Base-by-base conservation (phyloP, 2,113 vertebrate genomes). In the Nothocercus nigrocapillus region DNA sequence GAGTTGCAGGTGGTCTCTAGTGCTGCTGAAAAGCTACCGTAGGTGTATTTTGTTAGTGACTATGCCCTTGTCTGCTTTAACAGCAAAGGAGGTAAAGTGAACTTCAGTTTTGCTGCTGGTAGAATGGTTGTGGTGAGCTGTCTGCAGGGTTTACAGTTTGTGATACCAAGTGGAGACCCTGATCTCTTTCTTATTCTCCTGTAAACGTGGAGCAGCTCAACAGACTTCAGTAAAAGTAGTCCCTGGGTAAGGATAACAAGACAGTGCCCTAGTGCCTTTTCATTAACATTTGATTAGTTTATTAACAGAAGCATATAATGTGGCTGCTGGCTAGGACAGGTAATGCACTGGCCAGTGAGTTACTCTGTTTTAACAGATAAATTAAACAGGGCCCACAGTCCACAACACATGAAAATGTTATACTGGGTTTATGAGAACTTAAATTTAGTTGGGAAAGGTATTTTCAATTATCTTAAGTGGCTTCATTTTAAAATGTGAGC, bases 351-450 rank as follows among this genome's bases (percentile, higher is more conserved):
- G 0, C 27, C 27, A 44, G 25, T 2, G 34, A 85, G 44, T n/a
- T 77, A 54, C 30, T 74, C 51, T 34, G 15, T 21, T 88, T 49
- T 45, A 62, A 58, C 32, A 27, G 54, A 25, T 16, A 30, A 13
- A 24, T 1, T 3, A 67, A 67, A 59, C 0, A 0, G 5, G 3
- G 27, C 49, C n/a, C 4, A 0, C 4, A 21, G 63, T 25, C 51
- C 69, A 28, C 11, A n/a, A 3, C 12, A 24, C 21, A 3, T 2
- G 1, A 36, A 53, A 19, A 10, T 13, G 28, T 44, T n/a, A 8
- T 67, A 1, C 27, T 13, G 42, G 45, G 7, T 42, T 82, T 92
- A 12, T 38, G 25, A 61, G 88, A 75, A 28, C 47, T 90, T 51
- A 22, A 30, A 5, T 63, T 6, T 2, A 25, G 25, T 20, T 90